Percentiles rank a stretch among this genome's conserved stretches.
Evolutionary conservation across 37 sponge, comb jelly and placozoan genomes (phyloP).

Genomic region (Aplysina aerophoba): DNA sequence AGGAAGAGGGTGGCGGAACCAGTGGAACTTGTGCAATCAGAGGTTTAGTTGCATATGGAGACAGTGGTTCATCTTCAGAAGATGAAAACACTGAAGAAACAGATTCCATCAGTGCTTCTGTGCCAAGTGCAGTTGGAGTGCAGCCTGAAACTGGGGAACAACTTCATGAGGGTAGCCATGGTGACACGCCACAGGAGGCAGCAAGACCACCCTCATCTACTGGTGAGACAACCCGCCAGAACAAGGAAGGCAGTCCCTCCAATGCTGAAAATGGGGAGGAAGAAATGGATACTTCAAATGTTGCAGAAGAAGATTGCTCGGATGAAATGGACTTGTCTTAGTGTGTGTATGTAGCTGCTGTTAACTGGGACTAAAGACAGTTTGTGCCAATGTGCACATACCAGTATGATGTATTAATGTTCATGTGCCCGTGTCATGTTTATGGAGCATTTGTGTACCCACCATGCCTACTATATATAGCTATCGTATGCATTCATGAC

Average conservation of each 20-base stretch:
- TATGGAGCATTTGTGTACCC: too few species aligned
- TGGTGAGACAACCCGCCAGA: too few species aligned
- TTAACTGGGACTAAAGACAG: too few species aligned
- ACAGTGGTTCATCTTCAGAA: not conserved
- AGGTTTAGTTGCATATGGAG: constrained; percentile 18
- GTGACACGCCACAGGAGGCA: too few species aligned
- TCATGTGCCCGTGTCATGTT: too few species aligned
- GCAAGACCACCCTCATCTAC: too few species aligned
- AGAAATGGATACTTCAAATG: constrained; percentile 6
- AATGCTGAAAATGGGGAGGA: not conserved
- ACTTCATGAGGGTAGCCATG: not conserved
- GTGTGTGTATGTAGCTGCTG: not conserved
- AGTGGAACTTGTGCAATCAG: not conserved
- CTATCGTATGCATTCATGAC: too few species aligned
- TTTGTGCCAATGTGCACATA: too few species aligned
- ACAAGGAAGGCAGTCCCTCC: too few species aligned
- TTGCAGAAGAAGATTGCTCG: not conserved
- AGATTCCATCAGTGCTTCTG: not conserved
- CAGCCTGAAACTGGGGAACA: constrained; percentile 25
- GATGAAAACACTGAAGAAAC: not conserved
- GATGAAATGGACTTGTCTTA: constrained; percentile 20
- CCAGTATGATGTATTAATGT: too few species aligned
- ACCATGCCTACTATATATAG: too few species aligned
- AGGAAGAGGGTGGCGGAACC: not conserved
- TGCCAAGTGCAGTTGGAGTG: not conserved